A percentile compares a stretch with the other conserved stretches of the same genome.
These are phyloP conservation scores for Spheniscus mendiculus DNA, from an alignment of 2,113 vertebrate species.

Conservation along the genomic window DNA sequence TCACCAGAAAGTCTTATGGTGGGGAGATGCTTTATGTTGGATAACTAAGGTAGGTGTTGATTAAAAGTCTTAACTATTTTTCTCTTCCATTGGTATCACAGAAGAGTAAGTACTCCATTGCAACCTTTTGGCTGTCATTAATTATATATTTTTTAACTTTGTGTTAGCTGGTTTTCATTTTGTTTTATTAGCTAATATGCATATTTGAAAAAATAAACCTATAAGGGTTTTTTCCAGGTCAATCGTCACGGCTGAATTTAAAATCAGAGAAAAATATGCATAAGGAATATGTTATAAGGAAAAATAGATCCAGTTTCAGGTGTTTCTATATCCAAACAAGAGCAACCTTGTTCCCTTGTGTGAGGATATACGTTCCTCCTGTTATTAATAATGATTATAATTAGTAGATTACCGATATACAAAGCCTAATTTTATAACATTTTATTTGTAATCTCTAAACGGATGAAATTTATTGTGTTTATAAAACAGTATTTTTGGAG, in stretches of 20 bases:
- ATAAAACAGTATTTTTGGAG: neutral
- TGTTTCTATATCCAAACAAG: neutral
- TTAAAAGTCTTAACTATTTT: neutral
- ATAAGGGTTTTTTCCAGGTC: neutral
- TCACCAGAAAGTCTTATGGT: neutral
- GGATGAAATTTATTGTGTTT: neutral
- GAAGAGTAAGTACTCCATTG: neutral
- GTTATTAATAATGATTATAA: neutral
- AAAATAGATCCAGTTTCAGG: neutral
- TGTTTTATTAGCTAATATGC: neutral
- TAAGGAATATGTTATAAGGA: neutral
- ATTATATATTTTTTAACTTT: neutral
- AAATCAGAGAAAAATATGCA: neutral
- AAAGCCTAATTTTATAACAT: neutral
- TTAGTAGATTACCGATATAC: neutral
- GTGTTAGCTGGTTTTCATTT: neutral
- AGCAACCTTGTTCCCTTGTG: neutral
- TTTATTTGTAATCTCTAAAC: neutral
- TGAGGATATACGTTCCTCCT: neutral
- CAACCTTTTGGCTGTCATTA: neutral
- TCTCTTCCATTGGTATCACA: neutral
- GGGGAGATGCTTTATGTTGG: neutral
- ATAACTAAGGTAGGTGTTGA: neutral
- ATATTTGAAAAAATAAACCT: neutral
- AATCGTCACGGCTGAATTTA: neutral